Conservation (phyloP, 2,113 vertebrate species). For the Sinocyclocheilus anshuiensis region DNA sequence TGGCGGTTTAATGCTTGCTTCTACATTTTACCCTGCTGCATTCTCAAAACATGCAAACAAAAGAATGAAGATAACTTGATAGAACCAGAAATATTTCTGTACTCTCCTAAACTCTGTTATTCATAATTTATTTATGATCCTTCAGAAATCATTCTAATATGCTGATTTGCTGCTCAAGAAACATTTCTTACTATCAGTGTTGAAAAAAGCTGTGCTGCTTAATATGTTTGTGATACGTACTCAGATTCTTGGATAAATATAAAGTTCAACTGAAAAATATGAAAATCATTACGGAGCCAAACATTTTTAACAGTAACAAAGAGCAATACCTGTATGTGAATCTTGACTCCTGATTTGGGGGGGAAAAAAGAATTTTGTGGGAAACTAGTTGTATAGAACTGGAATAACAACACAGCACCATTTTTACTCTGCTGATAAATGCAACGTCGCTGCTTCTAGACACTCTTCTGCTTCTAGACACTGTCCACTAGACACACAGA, state of each 20-base stretch:
- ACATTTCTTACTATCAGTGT: neutral
- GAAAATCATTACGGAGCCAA: too few relatives aligned
- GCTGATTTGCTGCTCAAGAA: neutral
- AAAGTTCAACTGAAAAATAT: neutral
- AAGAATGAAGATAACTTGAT: too few relatives aligned
- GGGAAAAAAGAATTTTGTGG: too few relatives aligned
- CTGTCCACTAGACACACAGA: neutral
- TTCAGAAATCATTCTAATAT: neutral
- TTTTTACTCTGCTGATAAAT: neutral
- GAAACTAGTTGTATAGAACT: neutral
- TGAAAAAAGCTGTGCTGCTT: neutral
- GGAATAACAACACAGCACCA: neutral
- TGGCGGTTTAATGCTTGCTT: neutral
- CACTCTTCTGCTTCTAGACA: neutral
- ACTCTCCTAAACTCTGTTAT: neutral
- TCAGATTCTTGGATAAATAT: neutral
- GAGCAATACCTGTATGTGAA: too few relatives aligned
- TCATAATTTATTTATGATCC: neutral
- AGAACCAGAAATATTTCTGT: too few relatives aligned
- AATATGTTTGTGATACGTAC: neutral
- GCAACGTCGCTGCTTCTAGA: neutral
- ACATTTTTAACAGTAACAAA: too few relatives aligned
- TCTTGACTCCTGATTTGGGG: too few relatives aligned
- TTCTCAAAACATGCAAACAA: neutral
- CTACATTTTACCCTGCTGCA: neutral